These are phyloP conservation scores for Drosophila obscura DNA, from an alignment of 1,140 invertebrate species.

Conservation along the genomic window DNA sequence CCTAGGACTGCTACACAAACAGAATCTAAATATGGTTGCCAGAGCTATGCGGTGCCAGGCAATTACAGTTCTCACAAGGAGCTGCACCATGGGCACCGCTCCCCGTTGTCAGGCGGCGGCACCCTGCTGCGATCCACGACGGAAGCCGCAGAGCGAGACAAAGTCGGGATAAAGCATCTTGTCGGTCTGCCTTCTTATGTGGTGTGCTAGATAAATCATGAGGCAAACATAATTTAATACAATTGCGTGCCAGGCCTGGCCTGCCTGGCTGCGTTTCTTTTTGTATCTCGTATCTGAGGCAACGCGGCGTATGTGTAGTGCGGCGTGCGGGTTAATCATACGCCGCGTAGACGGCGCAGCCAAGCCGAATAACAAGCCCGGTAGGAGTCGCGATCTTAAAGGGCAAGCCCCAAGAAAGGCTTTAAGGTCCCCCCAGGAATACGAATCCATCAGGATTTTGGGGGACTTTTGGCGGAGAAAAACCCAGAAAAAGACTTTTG, in stretches of 20 bases:
- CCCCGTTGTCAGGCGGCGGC: slow-evolving; percentile 1
- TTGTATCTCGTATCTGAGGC: slow-evolving; percentile 24
- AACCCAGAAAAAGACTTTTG: neutral
- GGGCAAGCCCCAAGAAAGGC: neutral
- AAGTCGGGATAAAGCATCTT: slow-evolving; percentile 59
- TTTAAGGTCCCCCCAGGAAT: slow-evolving; percentile 1
- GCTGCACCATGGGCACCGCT: neutral
- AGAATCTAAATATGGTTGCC: neutral
- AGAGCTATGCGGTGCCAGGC: slow-evolving; percentile 15
- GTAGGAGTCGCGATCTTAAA: neutral
- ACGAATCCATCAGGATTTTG: neutral
- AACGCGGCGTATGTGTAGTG: slow-evolving; percentile 63
- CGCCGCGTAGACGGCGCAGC: slow-evolving; percentile 44
- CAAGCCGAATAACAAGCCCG: slow-evolving; percentile 58
- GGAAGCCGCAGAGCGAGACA: slow-evolving; percentile 20
- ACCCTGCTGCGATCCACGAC: slow-evolving; percentile 5
- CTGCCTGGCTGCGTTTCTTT: slow-evolving; percentile 1
- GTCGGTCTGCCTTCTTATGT: slow-evolving; percentile 13
- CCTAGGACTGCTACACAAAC: slow-evolving; percentile 1
- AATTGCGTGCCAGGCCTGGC: slow-evolving; percentile 17
- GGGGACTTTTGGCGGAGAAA: no score
- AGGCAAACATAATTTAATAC: slow-evolving; percentile 73
- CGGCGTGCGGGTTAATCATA: slow-evolving; percentile 67
- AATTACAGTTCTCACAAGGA: slow-evolving; percentile 35
- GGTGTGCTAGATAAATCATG: slow-evolving; percentile 67